phyloP scores from a whole-genome alignment of 2,113 vertebrate genomes.

The Galeopterus variegatus region DNA sequence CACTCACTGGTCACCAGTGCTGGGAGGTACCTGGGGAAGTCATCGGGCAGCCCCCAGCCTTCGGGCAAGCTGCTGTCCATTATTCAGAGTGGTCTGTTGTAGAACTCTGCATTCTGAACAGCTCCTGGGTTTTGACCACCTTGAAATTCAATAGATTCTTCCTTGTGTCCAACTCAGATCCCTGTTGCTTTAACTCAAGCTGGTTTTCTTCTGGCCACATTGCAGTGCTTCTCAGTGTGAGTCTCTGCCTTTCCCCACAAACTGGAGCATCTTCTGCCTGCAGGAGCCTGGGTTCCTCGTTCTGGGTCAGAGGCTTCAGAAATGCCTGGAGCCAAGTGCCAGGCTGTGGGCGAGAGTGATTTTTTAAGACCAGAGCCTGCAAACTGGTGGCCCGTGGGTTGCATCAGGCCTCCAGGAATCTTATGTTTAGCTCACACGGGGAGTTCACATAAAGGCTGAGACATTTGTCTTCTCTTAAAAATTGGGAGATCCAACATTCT shows the following conservation, averaged over 20 bases:
- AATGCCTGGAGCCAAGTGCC: not conserved
- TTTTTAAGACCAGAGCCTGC: not conserved
- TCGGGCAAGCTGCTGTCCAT: not conserved
- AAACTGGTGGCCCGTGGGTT: not conserved
- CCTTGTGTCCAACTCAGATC: not conserved
- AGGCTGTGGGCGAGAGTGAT: accelerated
- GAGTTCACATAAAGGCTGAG: not conserved
- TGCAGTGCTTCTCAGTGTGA: accelerated
- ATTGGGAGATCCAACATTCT: accelerated
- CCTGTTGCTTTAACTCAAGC: not conserved
- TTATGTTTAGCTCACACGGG: not conserved
- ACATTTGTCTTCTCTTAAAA: not conserved
- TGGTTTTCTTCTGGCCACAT: accelerated
- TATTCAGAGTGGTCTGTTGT: not conserved
- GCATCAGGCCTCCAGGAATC: not conserved
- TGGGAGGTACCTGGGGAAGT: not conserved
- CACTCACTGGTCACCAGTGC: not conserved
- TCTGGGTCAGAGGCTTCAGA: not conserved
- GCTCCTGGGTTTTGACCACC: not conserved
- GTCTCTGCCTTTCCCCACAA: accelerated
- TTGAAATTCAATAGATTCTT: not conserved
- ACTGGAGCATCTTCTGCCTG: not conserved
- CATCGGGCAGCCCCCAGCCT: accelerated
- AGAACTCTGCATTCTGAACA: no score
- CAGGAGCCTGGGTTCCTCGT: not conserved